A percentile compares a stretch with the other conserved stretches of the same genome.
Evolutionary conservation across 1,140 invertebrate genomes (phyloP).

Genomic region (Drosophila lini): DNA sequence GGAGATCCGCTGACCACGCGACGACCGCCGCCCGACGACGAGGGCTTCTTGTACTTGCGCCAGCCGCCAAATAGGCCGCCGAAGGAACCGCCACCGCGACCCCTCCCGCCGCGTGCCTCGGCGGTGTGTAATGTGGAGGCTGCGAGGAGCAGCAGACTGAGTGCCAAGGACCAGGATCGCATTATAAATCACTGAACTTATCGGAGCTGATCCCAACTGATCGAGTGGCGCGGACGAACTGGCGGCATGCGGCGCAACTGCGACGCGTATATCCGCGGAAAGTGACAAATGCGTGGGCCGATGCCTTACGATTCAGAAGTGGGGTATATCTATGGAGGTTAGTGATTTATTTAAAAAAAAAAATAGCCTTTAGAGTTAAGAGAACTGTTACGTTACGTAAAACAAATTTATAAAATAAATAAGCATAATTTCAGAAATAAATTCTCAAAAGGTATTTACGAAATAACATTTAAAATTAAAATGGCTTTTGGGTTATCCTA

Average conservation of each 20-base stretch:
- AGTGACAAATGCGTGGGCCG: conserved; percentile 52
- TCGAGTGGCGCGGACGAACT: conserved; percentile 57
- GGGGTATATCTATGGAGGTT: background rate
- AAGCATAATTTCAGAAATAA: background rate
- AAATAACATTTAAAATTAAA: background rate
- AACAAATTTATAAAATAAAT: background rate
- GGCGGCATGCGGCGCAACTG: conserved; percentile 34
- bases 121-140: conserved; percentile 28
- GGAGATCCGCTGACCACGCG: conserved; percentile 73
- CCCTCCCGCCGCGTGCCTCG: conserved; percentile 71
- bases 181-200: conserved; percentile 42
- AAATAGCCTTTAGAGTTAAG: background rate
- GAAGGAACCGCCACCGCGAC: conserved; percentile 74
- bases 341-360: background rate
- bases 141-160: conserved; percentile 45
- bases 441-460: background rate
- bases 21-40: conserved; percentile 55
- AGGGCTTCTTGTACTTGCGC: conserved; percentile 78
- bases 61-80: conserved; percentile 76
- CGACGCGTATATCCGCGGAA: conserved; percentile 61
- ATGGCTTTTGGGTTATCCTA: too few species aligned
- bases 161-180: conserved; percentile 46
- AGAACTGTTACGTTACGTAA: background rate
- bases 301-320: conserved; percentile 20
- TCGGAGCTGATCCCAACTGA: conserved; percentile 19